Percentiles rank a stretch among this genome's conserved stretches.
Conservation (phyloP, 35 echinoderm and acorn worm species). For the Holothuria glaberrima region DNA sequence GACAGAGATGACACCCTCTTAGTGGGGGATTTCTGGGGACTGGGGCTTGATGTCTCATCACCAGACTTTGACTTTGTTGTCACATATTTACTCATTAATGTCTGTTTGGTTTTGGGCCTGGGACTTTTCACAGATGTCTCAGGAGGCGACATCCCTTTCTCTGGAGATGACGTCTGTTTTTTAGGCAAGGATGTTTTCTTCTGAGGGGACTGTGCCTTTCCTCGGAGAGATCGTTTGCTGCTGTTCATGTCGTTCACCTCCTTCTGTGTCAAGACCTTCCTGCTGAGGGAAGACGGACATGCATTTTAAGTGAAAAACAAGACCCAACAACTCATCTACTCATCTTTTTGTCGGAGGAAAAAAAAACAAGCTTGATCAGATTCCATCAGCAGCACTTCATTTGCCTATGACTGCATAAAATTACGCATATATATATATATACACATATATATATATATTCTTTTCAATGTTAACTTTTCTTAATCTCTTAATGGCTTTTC, state of each 20-base stretch:
- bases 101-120: conserved; percentile 37
- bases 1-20: conserved; percentile 26
- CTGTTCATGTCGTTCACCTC: conserved; percentile 20
- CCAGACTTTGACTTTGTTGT: not conserved
- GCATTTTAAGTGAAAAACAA: not conserved
- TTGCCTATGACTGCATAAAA: no score
- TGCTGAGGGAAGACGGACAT: not conserved
- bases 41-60: not conserved
- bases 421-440: no score
- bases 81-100: conserved; percentile 13
- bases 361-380: no score
- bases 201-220: not conserved
- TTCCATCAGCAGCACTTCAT: no score
- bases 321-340: no score
- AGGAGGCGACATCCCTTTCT: not conserved
- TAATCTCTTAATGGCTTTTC: no score
- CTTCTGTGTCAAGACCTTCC: conserved; percentile 43
- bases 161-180: not conserved
- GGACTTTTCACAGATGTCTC: not conserved
- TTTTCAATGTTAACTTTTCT: no score
- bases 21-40: not conserved
- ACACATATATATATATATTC: no score
- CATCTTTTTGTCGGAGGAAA: no score
- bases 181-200: not conserved
- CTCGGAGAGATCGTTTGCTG: conserved; percentile 20